Percentiles rank a stretch among this genome's conserved stretches.
These are phyloP conservation scores for Brevimyrus niger DNA, from an alignment of 2,113 vertebrate genomes.

Conservation along the genomic window DNA sequence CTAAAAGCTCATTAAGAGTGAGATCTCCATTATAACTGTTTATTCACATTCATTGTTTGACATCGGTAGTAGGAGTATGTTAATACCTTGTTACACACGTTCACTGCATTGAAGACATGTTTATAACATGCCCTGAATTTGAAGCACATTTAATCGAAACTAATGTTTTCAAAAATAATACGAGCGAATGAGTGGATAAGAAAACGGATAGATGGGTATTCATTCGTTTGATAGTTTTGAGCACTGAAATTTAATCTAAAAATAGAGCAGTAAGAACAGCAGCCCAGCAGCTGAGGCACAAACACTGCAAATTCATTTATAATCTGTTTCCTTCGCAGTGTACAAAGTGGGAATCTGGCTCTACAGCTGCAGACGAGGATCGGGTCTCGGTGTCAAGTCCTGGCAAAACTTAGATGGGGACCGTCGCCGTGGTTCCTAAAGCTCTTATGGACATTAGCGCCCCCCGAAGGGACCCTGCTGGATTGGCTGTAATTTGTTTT, in stretches of 20 bases:
- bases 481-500: constrained; percentile 29
- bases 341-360: background rate
- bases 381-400: background rate
- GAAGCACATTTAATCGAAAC: background rate
- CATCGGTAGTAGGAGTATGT: background rate
- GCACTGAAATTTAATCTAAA: background rate
- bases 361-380: background rate
- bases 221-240: background rate
- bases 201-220: background rate
- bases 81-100: background rate
- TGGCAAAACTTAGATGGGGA: background rate
- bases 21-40: background rate
- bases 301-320: background rate
- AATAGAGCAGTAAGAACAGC: background rate
- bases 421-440: background rate
- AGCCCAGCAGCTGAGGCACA: background rate
- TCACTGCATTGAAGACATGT: background rate
- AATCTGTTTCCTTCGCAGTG: background rate
- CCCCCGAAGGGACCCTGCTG: background rate
- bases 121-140: background rate
- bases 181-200: background rate
- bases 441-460: background rate
- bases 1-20: constrained; percentile 1
- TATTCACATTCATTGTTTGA: background rate
- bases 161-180: background rate